Evolutionary conservation across 2,888 invertebrate genomes (phyloP), one percentile per base, ranked within the genome.

Genomic region (Hermodice carunculata): DNA sequence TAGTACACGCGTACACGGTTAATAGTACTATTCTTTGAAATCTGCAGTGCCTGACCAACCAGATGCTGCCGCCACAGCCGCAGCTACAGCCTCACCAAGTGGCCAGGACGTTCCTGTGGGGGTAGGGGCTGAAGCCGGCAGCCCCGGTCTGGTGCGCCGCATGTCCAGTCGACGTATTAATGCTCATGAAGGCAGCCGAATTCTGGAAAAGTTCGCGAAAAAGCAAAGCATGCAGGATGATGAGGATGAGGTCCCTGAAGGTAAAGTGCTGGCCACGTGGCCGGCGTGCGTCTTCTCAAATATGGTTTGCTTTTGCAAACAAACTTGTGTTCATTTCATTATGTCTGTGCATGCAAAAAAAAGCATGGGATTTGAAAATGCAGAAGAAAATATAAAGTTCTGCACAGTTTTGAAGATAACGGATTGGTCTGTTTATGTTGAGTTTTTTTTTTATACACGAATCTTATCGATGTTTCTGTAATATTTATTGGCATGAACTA

Each of bases 131-230:
- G 52, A 31, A 4, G 32, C 42, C 4, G 26, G 59, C 24, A 51
- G 49, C 3, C 51, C 67, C 5, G 64, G 44, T 17, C 64, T 71
- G 6, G n/a, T n/a, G n/a, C 63, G 75, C 29, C 69, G 72, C 52
- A 78, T 73, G 29, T 75, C 77, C 26, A 78, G 79, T 52, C 77
- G 77, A 24, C 68, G 84, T 22, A 84, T 85, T 62, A 77, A 77
- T 1, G 83, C 84, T 1, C 73, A 73, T 26, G 82, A 83, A 40
- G 84, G 84, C 17, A 78, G 75, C 48, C 72, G 73, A 19, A 84
- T 85, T 42, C 74, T 85, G 67, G 81, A 82, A 53, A 83, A 81
- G 67, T 84, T 60, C 60, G 46, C 54, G 29, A 61, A 60, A 22
- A 51, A 61, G 24, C 37, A 56, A 14, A 65, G 60, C 40, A 44